These are phyloP conservation scores for Notoglanidium macrostoma DNA, from an alignment of 2,797 vertebrate genomes.

Conservation along the genomic window DNA sequence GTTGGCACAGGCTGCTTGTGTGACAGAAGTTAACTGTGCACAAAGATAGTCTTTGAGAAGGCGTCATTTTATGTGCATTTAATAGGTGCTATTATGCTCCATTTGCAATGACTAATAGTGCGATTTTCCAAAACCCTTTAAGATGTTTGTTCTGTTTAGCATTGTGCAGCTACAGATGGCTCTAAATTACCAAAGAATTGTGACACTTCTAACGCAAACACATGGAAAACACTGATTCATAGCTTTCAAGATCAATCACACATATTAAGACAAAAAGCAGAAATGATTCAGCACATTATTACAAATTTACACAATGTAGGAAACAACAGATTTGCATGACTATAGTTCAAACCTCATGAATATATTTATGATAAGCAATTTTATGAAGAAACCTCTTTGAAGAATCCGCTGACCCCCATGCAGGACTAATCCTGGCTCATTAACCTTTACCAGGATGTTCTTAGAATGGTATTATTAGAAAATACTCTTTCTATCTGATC, in stretches of 20 bases:
- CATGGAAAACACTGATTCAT: slow-evolving; percentile 14
- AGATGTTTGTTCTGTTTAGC: slow-evolving; percentile 45
- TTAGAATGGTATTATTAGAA: not conserved
- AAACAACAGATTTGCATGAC: not conserved
- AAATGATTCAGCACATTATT: not conserved
- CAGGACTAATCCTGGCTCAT: not conserved
- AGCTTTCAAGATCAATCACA: slow-evolving; percentile 9
- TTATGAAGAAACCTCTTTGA: not conserved
- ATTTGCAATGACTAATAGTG: slow-evolving; percentile 57
- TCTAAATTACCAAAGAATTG: slow-evolving; percentile 42
- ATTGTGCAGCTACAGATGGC: slow-evolving; percentile 42
- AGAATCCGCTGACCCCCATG: not conserved
- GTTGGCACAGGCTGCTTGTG: slow-evolving; percentile 53
- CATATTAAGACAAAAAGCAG: not conserved
- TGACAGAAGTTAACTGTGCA: slow-evolving; percentile 40
- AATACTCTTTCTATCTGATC: not conserved
- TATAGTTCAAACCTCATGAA: not conserved
- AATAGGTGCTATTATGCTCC: slow-evolving; percentile 58
- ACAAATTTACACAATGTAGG: not conserved
- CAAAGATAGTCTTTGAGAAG: slow-evolving; percentile 48
- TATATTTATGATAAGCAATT: not conserved
- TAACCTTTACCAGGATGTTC: not conserved
- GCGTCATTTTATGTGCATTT: slow-evolving; percentile 55
- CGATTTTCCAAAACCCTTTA: slow-evolving; percentile 51
- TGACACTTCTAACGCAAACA: slow-evolving; percentile 34